These are phyloP conservation scores for Triplophysa siluroides DNA, from an alignment of 2,113 vertebrate genomes.

Conservation along the genomic window DNA sequence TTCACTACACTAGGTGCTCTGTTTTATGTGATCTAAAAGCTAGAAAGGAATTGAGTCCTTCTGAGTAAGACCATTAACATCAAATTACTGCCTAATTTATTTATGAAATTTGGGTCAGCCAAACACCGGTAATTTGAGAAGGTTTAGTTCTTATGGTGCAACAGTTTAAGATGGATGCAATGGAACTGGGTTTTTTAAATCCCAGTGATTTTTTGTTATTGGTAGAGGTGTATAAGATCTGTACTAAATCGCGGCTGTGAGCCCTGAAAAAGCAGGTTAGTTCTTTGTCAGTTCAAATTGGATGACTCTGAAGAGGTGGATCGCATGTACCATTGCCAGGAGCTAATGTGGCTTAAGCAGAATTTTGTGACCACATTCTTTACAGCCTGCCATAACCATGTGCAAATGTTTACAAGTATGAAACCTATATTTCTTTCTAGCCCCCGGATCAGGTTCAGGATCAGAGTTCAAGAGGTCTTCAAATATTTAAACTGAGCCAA, in stretches of 20 bases:
- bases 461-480: slow-evolving; percentile 23
- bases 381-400: slow-evolving; percentile 67
- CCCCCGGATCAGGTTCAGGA: slow-evolving; percentile 48
- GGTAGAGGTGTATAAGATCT: slow-evolving; percentile 46
- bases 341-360: slow-evolving; percentile 33
- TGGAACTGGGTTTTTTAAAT: slow-evolving; percentile 33
- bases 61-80: neutral
- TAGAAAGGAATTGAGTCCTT: neutral
- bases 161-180: slow-evolving; percentile 33
- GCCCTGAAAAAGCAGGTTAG: slow-evolving; percentile 67
- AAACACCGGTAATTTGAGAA: slow-evolving; percentile 27
- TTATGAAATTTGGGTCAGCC: slow-evolving; percentile 39
- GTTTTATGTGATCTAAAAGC: neutral
- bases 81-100: slow-evolving; percentile 31
- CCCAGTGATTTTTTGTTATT: slow-evolving; percentile 53
- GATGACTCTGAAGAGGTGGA: slow-evolving; percentile 34
- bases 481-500: neutral
- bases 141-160: slow-evolving; percentile 24
- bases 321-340: slow-evolving; percentile 2
- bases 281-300: slow-evolving; percentile 59
- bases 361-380: slow-evolving; percentile 61
- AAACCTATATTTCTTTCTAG: slow-evolving; percentile 67
- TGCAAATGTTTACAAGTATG: slow-evolving; percentile 71
- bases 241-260: slow-evolving; percentile 65
- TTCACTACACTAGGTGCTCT: neutral